Evolutionary conservation across 2,888 invertebrate genomes (phyloP), one percentile per base, ranked within the genome.

Genomic region (Drosophila engyochracea): DNA sequence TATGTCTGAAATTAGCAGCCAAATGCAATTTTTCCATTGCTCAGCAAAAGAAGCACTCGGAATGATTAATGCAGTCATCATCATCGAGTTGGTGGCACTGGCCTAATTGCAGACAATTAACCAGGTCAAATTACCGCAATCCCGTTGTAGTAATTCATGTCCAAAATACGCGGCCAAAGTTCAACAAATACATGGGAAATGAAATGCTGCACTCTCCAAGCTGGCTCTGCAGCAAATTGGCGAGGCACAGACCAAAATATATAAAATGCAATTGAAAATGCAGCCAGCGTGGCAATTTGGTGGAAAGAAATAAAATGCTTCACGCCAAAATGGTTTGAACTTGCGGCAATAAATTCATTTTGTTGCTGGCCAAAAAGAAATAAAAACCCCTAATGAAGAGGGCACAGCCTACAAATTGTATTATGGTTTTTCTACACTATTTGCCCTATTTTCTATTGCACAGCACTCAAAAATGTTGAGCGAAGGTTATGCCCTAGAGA

Each of bases 261-360:
- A 79, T 83, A 67, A 74, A 79, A 79, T 77, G 86, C 89, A 89
- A 89, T 87, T 89, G 89, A 83, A 90, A 90, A 89, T 89, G 90
- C 90, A 81, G 79, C 66, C 52, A 66, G 61, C 78, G 77, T 79
- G 57, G 67, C 74, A 75, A 77, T 72, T 68, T 54, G 41, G 69
- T 39, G 35, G 51, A 35, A 37, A 44, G 12, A 53, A 67, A 61
- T 74, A 60, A 73, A 86, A 74, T 78, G 76, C 35, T 73, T 61
- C 59, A 51, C 65, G 52, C 49, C 67, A 67, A 77, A 88, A 79
- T 76, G 73, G 72, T 87, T 89, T 90, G 85, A 87, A 89, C 85
- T 85, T 80, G 76, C 74, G 74, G 82, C 90, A 75, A 85, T 85
- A 89, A 90, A 85, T 85, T 87, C 69, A 31, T 74, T 76, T 72